These are phyloP conservation scores for Planiliza haematocheilus DNA, from an alignment of 2,113 vertebrate species.

Conservation along the genomic window DNA sequence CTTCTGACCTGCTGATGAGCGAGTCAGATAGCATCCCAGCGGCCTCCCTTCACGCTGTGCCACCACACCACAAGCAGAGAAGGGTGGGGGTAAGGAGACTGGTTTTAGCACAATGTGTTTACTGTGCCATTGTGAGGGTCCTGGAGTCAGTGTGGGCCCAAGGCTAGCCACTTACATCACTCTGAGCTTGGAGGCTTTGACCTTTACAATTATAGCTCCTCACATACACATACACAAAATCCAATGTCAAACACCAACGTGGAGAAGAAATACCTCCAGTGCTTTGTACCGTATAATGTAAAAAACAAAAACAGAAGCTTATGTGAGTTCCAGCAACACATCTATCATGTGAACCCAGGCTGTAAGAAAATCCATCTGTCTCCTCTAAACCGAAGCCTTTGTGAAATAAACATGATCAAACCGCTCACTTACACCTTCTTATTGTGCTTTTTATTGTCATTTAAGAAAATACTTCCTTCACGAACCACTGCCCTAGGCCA, in stretches of 20 bases:
- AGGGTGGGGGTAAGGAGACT: conserved; percentile 23
- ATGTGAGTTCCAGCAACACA: conserved; percentile 16
- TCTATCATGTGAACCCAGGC: conserved; percentile 25
- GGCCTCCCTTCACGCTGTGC: conserved; percentile 22
- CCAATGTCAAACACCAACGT: neutral
- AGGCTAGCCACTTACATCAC: conserved; percentile 41
- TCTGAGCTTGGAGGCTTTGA: conserved; percentile 23
- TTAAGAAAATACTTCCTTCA: conserved; percentile 79
- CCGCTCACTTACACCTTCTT: conserved; percentile 68
- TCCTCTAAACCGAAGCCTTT: conserved; percentile 65
- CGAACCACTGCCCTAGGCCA: conserved; percentile 58
- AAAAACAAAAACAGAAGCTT: neutral
- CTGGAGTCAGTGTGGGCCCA: conserved; percentile 34
- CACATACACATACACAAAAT: conserved; percentile 2
- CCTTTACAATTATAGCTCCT: conserved; percentile 22
- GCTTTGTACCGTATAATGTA: conserved; percentile 3
- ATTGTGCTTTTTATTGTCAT: conserved; percentile 80
- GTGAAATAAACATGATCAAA: conserved; percentile 74
- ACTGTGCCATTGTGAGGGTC: conserved; percentile 59
- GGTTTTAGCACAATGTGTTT: conserved; percentile 64
- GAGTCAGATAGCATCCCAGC: conserved; percentile 47
- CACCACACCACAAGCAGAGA: conserved; percentile 7
- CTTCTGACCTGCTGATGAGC: conserved; percentile 62
- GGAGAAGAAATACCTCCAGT: neutral
- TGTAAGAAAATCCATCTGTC: conserved; percentile 45